These are phyloP conservation scores for Abramis brama DNA, from an alignment of 2,113 vertebrate species.

Conservation along the genomic window DNA sequence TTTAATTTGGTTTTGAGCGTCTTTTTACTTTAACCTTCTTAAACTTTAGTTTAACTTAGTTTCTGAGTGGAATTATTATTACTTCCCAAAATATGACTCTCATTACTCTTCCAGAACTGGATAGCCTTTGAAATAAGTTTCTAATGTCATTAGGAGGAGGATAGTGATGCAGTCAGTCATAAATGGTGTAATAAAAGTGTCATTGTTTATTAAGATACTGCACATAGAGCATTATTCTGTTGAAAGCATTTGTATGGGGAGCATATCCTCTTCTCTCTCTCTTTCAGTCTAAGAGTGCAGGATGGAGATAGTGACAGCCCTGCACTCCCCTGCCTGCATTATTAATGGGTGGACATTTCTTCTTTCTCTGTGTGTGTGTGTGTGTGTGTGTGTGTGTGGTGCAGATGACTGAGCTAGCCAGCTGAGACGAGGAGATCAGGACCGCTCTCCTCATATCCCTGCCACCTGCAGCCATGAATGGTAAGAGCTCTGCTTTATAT, in stretches of 20 bases:
- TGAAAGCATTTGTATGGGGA: constrained; percentile 18
- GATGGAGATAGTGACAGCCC: constrained; percentile 38
- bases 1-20: too few relatives aligned
- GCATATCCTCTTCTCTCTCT: constrained; percentile 25
- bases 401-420: constrained; percentile 48
- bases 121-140: neutral
- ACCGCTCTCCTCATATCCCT: constrained; percentile 34
- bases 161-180: neutral
- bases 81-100: neutral
- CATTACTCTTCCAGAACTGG: neutral
- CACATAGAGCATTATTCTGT: neutral
- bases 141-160: neutral
- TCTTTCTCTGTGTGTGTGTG: constrained; percentile 2
- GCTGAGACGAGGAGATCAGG: constrained; percentile 53
- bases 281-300: constrained; percentile 33
- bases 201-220: constrained; percentile 11
- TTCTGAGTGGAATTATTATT: too few relatives aligned
- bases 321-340: constrained; percentile 34
- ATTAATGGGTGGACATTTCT: constrained; percentile 51
- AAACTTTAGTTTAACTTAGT: too few relatives aligned
- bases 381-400: constrained; percentile 40
- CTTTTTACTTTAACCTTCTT: too few relatives aligned
- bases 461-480: constrained; percentile 59
- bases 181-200: neutral
- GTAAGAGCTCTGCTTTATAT: constrained; percentile 50